Percentiles rank a stretch among this genome's conserved stretches.
Evolutionary conservation across 2,888 invertebrate species (phyloP).

Genomic region (Nemurella pictetii): DNA sequence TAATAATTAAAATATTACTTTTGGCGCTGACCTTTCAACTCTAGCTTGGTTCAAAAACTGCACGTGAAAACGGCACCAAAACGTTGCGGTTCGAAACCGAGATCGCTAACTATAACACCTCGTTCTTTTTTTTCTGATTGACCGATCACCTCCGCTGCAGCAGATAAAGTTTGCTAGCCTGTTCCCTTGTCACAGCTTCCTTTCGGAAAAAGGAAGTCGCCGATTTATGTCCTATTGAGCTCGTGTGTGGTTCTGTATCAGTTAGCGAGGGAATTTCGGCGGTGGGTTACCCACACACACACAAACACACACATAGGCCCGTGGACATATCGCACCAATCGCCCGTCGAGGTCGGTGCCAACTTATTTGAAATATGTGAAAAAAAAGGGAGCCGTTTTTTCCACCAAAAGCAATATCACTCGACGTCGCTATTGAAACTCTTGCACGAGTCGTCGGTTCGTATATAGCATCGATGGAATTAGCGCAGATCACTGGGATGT

Average conservation of each 20-base stretch:
- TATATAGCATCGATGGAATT: background rate
- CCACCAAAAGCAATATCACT: background rate
- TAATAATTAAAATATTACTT: background rate
- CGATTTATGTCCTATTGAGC: background rate
- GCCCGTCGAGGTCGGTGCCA: background rate
- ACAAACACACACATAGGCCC: too few species aligned
- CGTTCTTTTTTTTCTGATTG: background rate
- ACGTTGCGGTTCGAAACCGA: background rate
- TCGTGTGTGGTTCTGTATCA: background rate
- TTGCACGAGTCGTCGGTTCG: too few species aligned
- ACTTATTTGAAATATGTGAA: background rate
- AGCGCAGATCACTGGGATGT: background rate
- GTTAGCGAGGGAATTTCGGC: background rate
- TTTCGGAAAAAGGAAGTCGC: background rate
- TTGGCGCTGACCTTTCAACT: background rate
- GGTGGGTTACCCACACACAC: background rate
- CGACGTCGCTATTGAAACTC: background rate
- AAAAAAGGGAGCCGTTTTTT: background rate
- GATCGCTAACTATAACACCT: background rate
- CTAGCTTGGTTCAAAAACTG: background rate
- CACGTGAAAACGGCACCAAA: background rate
- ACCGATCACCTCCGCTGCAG: background rate
- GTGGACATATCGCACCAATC: background rate
- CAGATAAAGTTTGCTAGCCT: background rate
- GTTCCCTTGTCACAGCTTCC: background rate